Conservation (phyloP, 2,113 vertebrate species). For the Eira barbara region DNA sequence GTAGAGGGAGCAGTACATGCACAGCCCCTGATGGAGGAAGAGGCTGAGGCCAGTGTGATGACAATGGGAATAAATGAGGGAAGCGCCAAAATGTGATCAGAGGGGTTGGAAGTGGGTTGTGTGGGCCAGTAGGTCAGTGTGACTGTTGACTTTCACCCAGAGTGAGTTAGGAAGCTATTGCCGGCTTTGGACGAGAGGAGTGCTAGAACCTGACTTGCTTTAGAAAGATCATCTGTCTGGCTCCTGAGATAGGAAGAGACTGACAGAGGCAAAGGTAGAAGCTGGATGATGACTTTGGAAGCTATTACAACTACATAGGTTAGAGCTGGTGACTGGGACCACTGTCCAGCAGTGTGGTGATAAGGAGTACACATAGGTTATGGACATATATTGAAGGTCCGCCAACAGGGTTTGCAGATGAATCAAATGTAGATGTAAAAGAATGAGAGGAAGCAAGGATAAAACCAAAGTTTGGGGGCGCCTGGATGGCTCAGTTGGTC, state of each 20-base stretch:
- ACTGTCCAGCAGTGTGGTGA: too few species aligned
- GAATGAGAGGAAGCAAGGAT: background rate
- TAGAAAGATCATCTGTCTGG: background rate
- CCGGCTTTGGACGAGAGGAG: background rate
- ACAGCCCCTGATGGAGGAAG: too few species aligned
- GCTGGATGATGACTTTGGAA: background rate
- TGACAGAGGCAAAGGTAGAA: background rate
- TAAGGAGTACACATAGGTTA: background rate
- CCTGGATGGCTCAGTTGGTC: background rate
- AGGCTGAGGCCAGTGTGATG: too few species aligned
- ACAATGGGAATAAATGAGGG: background rate
- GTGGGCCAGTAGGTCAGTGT: background rate
- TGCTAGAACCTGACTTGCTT: background rate
- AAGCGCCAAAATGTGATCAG: background rate
- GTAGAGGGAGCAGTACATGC: background rate
- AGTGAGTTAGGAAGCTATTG: background rate
- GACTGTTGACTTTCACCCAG: background rate
- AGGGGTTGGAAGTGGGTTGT: background rate
- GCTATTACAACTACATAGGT: background rate
- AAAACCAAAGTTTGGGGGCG: background rate
- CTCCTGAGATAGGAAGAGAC: background rate
- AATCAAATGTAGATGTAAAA: background rate
- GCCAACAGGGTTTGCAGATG: background rate
- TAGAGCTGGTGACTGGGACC: background rate
- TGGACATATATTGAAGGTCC: background rate